Conservation (phyloP, 2,888 invertebrate genomes). For the Agrotis exclamationis region DNA sequence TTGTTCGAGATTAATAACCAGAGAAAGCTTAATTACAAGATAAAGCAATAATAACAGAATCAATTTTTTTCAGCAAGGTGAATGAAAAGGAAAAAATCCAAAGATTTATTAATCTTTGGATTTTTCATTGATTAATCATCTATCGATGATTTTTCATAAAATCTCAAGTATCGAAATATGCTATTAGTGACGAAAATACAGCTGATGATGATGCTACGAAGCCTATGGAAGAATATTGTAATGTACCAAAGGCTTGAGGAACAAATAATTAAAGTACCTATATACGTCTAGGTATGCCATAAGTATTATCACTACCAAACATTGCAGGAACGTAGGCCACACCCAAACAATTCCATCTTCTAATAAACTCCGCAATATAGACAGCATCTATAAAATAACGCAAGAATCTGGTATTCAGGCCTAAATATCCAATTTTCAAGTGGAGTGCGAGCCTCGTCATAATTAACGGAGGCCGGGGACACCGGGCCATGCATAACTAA, state of each 20-base stretch:
- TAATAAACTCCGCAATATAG: constrained; percentile 6
- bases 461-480: constrained; percentile 85
- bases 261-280: not conserved
- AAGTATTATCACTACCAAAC: not conserved
- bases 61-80: not conserved
- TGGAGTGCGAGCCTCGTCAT: constrained; percentile 79
- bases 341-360: not conserved
- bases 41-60: too few relatives aligned
- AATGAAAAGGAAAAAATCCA: not conserved
- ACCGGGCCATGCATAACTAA: constrained; percentile 85
- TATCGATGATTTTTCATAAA: too few relatives aligned
- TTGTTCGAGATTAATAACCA: too few relatives aligned
- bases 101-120: too few relatives aligned
- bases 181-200: not conserved
- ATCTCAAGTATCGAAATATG: not conserved
- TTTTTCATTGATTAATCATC: too few relatives aligned
- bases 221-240: not conserved
- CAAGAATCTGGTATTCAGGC: constrained; percentile 71
- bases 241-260: not conserved
- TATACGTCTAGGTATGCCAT: too few relatives aligned
- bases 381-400: constrained; percentile 63
- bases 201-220: not conserved
- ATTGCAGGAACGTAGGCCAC: not conserved
- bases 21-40: too few relatives aligned
- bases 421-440: constrained; percentile 82